Conservation (phyloP, 2,113 vertebrate species). For the Podarcis cretensis region DNA sequence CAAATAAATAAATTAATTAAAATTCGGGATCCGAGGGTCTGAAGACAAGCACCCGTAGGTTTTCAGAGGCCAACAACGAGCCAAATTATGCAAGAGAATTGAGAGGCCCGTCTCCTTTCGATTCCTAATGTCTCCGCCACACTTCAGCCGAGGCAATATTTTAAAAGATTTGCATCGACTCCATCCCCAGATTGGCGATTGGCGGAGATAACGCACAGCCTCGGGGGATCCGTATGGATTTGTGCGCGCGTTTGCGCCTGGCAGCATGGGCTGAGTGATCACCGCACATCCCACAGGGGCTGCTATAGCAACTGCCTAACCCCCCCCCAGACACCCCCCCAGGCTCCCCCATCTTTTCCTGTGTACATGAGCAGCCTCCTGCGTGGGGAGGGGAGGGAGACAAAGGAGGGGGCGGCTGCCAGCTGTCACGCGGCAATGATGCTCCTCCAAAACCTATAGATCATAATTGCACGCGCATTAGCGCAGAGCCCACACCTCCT, state of each 20-base stretch:
- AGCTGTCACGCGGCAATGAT: background rate
- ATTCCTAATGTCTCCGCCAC: background rate
- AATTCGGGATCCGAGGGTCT: no score
- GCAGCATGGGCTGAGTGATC: background rate
- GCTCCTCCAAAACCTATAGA: background rate
- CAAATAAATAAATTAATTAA: no score
- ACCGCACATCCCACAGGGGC: background rate
- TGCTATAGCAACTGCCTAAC: background rate
- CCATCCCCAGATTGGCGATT: background rate
- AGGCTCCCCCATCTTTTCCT: no score
- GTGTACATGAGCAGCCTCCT: background rate
- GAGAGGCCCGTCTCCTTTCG: background rate
- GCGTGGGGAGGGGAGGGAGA: background rate
- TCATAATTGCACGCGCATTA: slow-evolving; percentile 20
- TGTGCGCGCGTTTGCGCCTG: background rate
- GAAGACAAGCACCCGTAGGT: background rate
- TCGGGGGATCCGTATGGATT: background rate
- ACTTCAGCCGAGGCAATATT: background rate
- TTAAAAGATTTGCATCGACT: background rate
- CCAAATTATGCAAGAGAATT: background rate
- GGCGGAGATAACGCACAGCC: background rate
- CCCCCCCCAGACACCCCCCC: background rate
- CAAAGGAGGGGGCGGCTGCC: background rate
- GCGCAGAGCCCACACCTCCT: background rate
- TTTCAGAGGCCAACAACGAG: background rate